Evolutionary conservation across 1,140 invertebrate genomes (phyloP), one percentile per base, ranked within the genome.

Genomic region (Callitettix versicolor): DNA sequence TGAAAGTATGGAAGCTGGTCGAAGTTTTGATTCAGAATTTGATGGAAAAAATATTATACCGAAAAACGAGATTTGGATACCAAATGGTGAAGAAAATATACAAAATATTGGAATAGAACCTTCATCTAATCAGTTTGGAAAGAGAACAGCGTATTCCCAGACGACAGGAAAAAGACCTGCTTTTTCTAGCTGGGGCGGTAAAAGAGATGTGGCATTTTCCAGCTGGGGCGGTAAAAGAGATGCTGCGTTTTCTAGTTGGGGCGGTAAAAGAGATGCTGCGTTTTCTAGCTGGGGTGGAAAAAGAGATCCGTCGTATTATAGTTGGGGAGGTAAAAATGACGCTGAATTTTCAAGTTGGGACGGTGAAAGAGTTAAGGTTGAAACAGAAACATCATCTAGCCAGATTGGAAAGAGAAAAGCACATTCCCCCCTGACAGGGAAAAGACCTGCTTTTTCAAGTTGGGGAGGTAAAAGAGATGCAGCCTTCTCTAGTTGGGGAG

Each of bases 181-280:
- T 1, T 63, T 63, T 30, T 56, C 55, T 9, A 60, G 58, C 24
- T 63, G 54, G 54, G 54, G 54, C 21, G 54, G 54, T 11, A 56
- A 56, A 49, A 24, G 54, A 56, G 46, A 48, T 48, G 3, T 22
- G 4, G 46, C 46, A n/a, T 48, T 48, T 59, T 61, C 65, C 53
- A 63, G 59, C 40, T 65, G 64, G 66, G 62, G 62, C 26, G 66
- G 65, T 17, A 68, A 70, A 61, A 60, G 59, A 56, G 54, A 49
- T 52, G 26, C 38, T 15, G 41, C 36, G 33, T 56, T 61, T 17
- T 34, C 51, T 30, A 53, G 51, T 18, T 61, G 58, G 55, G 58
- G 58, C 1, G 53, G 50, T n/a, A 62, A 62, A 59, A 46, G 60
- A 20, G 41, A n/a, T n/a, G 42, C 60, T 30, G 48, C 55, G 1